Conservation (phyloP, 2,113 vertebrate species). For the Brachypteracias leptosomus region DNA sequence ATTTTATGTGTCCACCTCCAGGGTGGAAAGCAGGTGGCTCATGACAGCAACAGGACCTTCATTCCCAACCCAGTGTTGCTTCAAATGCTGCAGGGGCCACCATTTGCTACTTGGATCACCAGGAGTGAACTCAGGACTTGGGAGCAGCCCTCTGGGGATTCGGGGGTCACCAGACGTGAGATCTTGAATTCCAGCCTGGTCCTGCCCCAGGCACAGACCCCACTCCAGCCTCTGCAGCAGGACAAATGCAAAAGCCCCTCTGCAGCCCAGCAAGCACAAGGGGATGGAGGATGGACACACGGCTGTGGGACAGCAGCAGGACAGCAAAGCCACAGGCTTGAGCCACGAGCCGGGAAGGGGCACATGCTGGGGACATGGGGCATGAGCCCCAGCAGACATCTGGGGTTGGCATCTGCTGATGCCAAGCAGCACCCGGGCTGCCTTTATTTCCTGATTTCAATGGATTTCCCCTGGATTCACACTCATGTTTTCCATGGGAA, state of each 20-base stretch:
- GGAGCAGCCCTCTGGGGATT: neutral
- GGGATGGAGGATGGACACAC: neutral
- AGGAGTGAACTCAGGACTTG: neutral
- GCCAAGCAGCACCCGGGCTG: neutral
- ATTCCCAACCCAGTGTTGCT: neutral
- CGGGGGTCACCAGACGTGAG: neutral
- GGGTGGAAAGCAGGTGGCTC: neutral
- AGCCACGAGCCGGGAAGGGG: neutral
- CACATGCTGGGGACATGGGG: neutral
- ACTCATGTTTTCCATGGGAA: neutral
- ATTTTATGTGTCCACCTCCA: neutral
- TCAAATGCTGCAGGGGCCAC: neutral
- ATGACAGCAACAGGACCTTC: neutral
- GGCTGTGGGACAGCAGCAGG: neutral
- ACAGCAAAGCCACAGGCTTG: neutral
- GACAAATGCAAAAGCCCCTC: neutral
- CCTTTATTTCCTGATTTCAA: neutral
- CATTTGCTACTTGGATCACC: neutral
- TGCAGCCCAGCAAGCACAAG: fast-evolving
- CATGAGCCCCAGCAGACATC: neutral
- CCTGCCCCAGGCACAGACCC: neutral
- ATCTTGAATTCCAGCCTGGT: neutral
- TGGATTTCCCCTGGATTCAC: neutral
- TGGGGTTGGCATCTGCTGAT: neutral
- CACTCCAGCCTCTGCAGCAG: neutral